Conservation (phyloP, 2,113 vertebrate genomes). For the Rhinolophus sinicus region DNA sequence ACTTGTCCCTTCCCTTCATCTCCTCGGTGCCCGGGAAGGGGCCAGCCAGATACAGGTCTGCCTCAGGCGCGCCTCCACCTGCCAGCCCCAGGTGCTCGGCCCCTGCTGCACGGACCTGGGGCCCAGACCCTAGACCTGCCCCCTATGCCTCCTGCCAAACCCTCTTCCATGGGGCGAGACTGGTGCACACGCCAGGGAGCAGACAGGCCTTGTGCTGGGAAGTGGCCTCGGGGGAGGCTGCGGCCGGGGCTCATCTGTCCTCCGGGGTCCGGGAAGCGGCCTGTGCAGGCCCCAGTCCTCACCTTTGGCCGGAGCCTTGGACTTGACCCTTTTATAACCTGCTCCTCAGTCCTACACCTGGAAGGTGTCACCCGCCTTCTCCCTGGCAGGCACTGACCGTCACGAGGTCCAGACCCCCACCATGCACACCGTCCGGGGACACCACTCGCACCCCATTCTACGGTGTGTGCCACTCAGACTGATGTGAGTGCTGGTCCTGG, state of each 20-base stretch:
- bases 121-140: not conserved
- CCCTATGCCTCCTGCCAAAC: not conserved
- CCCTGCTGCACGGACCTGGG: not conserved
- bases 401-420: not conserved
- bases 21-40: not conserved
- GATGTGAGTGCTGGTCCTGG: not conserved
- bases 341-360: too few relatives aligned
- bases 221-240: too few relatives aligned
- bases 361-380: not conserved
- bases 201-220: too few relatives aligned
- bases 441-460: not conserved
- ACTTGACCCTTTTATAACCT: not conserved
- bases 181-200: not conserved
- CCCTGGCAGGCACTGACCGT: not conserved
- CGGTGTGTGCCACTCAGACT: not conserved
- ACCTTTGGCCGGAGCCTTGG: not conserved
- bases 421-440: too few relatives aligned
- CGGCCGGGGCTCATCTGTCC: not conserved
- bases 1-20: not conserved
- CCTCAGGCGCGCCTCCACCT: not conserved
- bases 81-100: not conserved
- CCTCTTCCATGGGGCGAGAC: fast-evolving
- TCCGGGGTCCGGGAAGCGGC: not conserved
- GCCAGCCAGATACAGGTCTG: fast-evolving
- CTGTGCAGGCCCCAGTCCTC: not conserved